These are phyloP conservation scores for Sisor rabdophorus DNA, from an alignment of 2,113 vertebrate genomes.

Conservation along the genomic window DNA sequence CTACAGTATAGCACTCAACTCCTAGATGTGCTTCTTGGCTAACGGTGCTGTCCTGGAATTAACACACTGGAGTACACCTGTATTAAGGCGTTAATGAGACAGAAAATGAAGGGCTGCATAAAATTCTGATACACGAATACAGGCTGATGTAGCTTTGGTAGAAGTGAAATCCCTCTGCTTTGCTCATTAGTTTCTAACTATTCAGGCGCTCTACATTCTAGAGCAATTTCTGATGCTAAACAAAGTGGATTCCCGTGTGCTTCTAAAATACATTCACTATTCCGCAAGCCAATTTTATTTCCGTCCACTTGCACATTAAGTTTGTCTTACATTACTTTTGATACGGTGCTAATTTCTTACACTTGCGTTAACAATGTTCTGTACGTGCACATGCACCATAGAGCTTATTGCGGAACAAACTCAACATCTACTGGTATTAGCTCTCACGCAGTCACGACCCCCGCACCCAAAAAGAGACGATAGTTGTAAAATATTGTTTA, in stretches of 20 bases:
- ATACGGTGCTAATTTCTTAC: too few species aligned
- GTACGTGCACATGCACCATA: background rate
- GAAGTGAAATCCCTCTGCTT: too few species aligned
- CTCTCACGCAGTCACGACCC: background rate
- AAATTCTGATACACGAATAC: background rate
- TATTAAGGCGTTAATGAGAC: too few species aligned
- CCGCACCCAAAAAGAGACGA: too few species aligned
- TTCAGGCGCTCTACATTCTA: background rate
- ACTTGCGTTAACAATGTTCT: background rate
- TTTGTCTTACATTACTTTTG: background rate
- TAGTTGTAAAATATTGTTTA: conserved; percentile 15
- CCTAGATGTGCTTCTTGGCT: too few species aligned
- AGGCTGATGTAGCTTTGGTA: background rate
- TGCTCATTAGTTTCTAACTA: background rate
- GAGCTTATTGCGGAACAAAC: too few species aligned
- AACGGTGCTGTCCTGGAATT: too few species aligned
- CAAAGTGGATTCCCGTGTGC: background rate
- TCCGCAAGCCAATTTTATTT: too few species aligned
- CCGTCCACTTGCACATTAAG: too few species aligned
- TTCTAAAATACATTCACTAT: background rate
- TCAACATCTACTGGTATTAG: background rate
- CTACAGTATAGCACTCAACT: background rate
- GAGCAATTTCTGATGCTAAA: background rate
- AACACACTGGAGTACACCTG: too few species aligned
- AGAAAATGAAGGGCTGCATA: too few species aligned